Base-by-base conservation (phyloP, 2,888 invertebrate genomes). In the Eupithecia subumbrata region DNA sequence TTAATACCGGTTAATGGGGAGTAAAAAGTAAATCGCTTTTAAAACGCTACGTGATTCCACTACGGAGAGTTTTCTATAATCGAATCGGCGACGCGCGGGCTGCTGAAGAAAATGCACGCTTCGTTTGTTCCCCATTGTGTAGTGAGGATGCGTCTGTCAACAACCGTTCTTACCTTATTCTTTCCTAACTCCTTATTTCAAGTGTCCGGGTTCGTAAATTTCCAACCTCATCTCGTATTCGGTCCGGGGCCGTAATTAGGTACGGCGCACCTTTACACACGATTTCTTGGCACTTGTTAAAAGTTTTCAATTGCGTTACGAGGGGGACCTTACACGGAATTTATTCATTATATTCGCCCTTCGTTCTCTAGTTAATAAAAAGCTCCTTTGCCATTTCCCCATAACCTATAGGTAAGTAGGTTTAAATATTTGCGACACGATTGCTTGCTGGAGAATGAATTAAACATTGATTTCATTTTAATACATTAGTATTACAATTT, bases 271-370 rank as follows among this genome's bases (percentile, higher is more conserved):
- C 94, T 95, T 94, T 90, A 92, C 95, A 94, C 93, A 91, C 94
- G 94, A 93, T 94, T 94, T 93, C 92, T 89, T 90, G 90, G 90
- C 93, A 94, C 94, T 95, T 94, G 94, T 94, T 94, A 94, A 94
- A 95, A 94, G 93, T 94, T 95, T 94, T 94, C 95, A 94, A 95
- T 95, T 94, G 94, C 94, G 91, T 94, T 94, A 94, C 87, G 90
- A 89, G 88, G 90, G 82, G 89, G 88, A 85, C 90, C 90, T 91
- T 89, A 93, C 90, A 89, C 89, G 89, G 92, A 94, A 94, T 94
- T 95, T 95, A 95, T 95, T 95, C 94, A 93, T 94, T 94, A 93
- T 92, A 91, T 91, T 92, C 91, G 88, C 86, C 90, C 87, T 86
- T 87, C 86, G 85, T 86, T 87, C 88, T 88, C 89, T 88, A 89